phyloP scores from a whole-genome alignment of 2,888 invertebrate species.

The Drosophila melanosoma region DNA sequence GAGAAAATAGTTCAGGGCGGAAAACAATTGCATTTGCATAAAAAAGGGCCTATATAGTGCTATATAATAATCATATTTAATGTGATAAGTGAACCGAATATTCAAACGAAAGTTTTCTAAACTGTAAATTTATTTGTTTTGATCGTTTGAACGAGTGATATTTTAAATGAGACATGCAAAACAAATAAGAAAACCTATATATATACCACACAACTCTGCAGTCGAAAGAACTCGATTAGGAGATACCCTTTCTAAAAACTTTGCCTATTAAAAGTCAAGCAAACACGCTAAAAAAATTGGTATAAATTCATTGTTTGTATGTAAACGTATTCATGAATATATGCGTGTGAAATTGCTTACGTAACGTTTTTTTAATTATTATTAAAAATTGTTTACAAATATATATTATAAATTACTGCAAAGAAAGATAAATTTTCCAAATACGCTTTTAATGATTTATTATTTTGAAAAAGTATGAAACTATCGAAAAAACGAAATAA shows the following conservation, averaged over 20 bases:
- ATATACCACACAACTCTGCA: background rate
- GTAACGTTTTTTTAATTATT: background rate
- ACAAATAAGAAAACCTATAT: background rate
- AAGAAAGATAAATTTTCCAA: background rate
- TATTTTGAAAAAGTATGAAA: background rate
- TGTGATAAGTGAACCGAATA: background rate
- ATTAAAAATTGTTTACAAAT: background rate
- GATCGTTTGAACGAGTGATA: background rate
- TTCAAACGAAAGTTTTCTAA: background rate
- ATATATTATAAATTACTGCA: no score
- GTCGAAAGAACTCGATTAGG: background rate
- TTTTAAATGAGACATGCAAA: background rate
- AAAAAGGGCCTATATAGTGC: background rate
- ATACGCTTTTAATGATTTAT: background rate
- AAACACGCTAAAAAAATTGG: background rate
- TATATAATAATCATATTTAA: background rate
- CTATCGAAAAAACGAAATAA: background rate
- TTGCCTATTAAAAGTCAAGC: background rate
- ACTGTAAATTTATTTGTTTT: background rate
- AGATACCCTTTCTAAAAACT: background rate
- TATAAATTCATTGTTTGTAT: background rate
- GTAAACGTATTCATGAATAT: background rate
- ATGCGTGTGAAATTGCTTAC: background rate
- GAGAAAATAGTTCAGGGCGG: background rate
- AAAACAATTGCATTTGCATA: constrained; percentile 1